Conservation (phyloP, 2,888 invertebrate species). For the Oxyscelio sp. region DNA sequence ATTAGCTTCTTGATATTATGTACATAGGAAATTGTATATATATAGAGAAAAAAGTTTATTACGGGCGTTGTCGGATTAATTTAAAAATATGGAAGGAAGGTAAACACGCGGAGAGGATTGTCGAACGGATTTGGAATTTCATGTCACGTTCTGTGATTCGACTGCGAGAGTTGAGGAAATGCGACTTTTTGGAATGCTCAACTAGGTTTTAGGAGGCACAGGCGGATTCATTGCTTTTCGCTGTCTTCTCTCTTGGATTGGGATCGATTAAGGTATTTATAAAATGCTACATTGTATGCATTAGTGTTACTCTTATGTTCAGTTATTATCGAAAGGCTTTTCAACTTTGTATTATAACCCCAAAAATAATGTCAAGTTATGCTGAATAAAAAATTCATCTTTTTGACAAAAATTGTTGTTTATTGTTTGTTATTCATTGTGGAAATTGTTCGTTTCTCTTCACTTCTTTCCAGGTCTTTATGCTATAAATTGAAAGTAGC, state of each 20-base stretch:
- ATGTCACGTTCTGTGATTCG: slow-evolving; percentile 53
- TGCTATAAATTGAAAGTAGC: no score
- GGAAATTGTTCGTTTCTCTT: no score
- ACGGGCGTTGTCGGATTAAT: slow-evolving; percentile 44
- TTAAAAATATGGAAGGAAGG: slow-evolving; percentile 43
- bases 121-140: slow-evolving; percentile 66
- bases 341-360: slow-evolving; percentile 64
- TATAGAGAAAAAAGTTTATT: slow-evolving; percentile 36
- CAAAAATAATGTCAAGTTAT: slow-evolving; percentile 45
- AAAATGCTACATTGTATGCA: slow-evolving; percentile 53
- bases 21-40: slow-evolving; percentile 57
- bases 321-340: slow-evolving; percentile 59
- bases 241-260: slow-evolving; percentile 73
- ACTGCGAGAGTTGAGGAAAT: slow-evolving; percentile 52
- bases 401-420: slow-evolving; percentile 40
- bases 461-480: no score
- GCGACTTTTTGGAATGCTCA: slow-evolving; percentile 63
- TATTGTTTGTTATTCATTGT: slow-evolving; percentile 5
- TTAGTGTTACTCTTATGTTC: slow-evolving; percentile 54
- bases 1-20: slow-evolving; percentile 64
- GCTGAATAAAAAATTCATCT: slow-evolving; percentile 50
- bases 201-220: slow-evolving; percentile 67
- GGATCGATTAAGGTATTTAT: slow-evolving; percentile 74
- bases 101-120: slow-evolving; percentile 55
- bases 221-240: slow-evolving; percentile 70